Evolutionary conservation across 2,797 vertebrate species (phyloP).

Genomic region (Chaetodon trifasciatus): DNA sequence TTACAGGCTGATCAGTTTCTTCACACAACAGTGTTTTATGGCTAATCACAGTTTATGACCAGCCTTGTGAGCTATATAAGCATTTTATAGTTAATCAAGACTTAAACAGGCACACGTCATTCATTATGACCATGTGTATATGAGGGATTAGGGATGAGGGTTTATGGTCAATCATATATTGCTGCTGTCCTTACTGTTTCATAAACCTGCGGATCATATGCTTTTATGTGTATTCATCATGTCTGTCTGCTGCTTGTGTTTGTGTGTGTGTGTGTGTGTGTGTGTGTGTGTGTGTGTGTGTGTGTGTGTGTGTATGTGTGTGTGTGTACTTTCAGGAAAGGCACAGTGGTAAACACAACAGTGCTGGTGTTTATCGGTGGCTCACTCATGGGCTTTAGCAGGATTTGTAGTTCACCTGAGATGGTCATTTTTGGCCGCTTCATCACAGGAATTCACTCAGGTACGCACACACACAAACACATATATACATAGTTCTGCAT

Average conservation of each 20-base stretch:
- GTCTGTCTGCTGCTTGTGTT: conserved; percentile 36
- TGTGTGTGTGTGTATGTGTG: conserved; percentile 51
- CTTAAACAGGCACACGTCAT: conserved; percentile 60
- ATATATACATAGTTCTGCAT: background rate
- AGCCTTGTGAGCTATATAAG: conserved; percentile 41
- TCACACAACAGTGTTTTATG: conserved; percentile 74
- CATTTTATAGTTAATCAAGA: conserved; percentile 71
- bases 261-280: conserved; percentile 41
- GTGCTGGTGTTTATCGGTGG: conserved; percentile 89
- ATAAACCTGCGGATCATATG: conserved; percentile 40
- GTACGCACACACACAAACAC: conserved; percentile 71
- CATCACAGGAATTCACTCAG: conserved; percentile 92
- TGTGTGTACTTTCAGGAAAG: conserved; percentile 85
- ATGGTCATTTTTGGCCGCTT: conserved; percentile 92
- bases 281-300: conserved; percentile 47
- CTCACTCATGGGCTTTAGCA: conserved; percentile 90
- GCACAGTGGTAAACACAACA: conserved; percentile 87
- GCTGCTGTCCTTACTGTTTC: conserved; percentile 45
- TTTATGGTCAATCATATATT: conserved; percentile 60
- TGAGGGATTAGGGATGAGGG: conserved; percentile 61
- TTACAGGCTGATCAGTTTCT: conserved; percentile 72
- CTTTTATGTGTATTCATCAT: conserved; percentile 59
- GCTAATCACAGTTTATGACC: conserved; percentile 52
- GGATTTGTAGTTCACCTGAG: conserved; percentile 88
- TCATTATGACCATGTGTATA: conserved; percentile 62